Percentiles rank a stretch among this genome's conserved stretches.
Conservation (phyloP, 2,113 vertebrate genomes). For the Prolemur simus region DNA sequence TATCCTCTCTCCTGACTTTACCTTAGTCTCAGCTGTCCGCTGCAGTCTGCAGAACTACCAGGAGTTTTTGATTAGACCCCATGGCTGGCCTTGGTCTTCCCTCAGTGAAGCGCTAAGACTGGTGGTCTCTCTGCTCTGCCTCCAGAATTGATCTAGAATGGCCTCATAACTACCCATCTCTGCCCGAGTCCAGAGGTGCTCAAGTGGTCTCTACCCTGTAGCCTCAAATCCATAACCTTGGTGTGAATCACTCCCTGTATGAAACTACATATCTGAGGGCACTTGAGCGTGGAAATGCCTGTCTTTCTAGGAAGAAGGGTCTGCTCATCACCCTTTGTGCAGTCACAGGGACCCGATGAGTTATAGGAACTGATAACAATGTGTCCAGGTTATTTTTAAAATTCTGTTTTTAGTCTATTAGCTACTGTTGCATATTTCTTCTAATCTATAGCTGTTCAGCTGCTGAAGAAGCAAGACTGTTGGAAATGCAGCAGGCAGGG, state of each 20-base stretch:
- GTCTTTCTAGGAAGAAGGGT: not conserved
- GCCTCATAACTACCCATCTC: not conserved
- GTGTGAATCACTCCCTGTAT: not conserved
- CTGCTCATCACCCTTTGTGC: not conserved
- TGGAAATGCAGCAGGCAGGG: not conserved
- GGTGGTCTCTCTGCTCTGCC: not conserved
- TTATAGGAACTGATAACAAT: not conserved
- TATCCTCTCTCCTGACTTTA: not conserved
- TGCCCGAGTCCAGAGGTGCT: not conserved
- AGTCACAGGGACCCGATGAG: not conserved
- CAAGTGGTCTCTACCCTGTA: not conserved
- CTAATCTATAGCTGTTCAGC: not conserved
- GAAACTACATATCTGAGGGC: not conserved
- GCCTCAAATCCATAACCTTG: not conserved
- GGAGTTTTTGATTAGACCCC: not conserved
- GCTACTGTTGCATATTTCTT: not conserved
- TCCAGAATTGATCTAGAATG: not conserved
- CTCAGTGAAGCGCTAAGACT: not conserved
- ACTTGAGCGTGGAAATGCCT: not conserved
- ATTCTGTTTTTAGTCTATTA: not conserved
- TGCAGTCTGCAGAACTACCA: not conserved
- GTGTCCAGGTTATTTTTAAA: not conserved
- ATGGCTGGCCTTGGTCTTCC: too few relatives aligned
- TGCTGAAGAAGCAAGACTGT: not conserved
- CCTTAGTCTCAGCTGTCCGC: not conserved